Evolutionary conservation across 2,888 invertebrate genomes (phyloP), one percentile per base, ranked within the genome.

Genomic region (Seira ritae): DNA sequence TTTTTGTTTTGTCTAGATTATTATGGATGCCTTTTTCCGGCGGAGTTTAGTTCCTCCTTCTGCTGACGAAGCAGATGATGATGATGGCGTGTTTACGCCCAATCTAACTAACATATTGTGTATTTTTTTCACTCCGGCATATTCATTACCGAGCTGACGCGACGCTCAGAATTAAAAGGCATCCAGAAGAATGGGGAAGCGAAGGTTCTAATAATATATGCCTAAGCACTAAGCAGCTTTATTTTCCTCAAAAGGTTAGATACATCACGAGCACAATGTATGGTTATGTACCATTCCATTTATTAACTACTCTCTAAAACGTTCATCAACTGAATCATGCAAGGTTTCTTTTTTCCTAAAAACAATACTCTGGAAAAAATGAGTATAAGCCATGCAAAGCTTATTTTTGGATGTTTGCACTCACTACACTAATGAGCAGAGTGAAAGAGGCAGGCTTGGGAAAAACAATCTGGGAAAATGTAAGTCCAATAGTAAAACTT

Each of bases 81-180:
- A 37, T 66, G 70, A 80, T 80, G 75, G 80, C 80, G 75, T 80
- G 80, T 70, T 69, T 31, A 75, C 70, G 65, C 75, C 70, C 80
- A 75, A 70, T 80, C 69, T 74, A 50, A 42, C 46, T 31, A 31
- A 31, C 31, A 31, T 50, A 31, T 50, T 70, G 74, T 65, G 19
- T 24, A 42, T 65, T 75, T 66, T 75, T 74, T 80, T 75, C 69
- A 37, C 50, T 37, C 80, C 75, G 75, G 75, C 80, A 75, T 75
- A 80, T 75, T 80, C 80, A 80, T 80, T 75, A 80, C 22, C 37
- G 12, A 66, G 19, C 17, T 22, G 20, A 17, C 19, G 20, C 17
- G 20, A 17, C 19, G 20, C 17, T 20, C 12, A 22, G 2, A 20
- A 66, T 50, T n/a, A 71, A 37, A 71, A 12, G 23, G 46, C 15